Conservation (phyloP, 2,888 invertebrate genomes). For the Sinotaia quadrata region DNA sequence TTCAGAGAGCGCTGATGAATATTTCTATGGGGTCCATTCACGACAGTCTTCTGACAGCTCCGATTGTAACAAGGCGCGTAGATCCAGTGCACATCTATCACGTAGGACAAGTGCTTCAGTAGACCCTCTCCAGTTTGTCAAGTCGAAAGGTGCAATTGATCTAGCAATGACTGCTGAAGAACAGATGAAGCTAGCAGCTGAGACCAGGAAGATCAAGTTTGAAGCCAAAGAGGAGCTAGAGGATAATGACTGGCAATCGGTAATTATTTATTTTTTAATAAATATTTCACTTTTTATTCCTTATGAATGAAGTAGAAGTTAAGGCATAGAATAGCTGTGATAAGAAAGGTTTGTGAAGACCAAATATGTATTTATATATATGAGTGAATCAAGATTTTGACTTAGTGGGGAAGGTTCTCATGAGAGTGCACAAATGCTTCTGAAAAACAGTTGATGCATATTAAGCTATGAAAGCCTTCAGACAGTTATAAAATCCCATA, state of each 20-base stretch:
- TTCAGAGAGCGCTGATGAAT: constrained; percentile 61
- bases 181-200: constrained; percentile 60
- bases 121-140: constrained; percentile 70
- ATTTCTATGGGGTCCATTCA: constrained; percentile 54
- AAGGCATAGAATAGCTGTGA: too few species aligned
- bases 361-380: too few species aligned
- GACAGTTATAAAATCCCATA: too few species aligned
- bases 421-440: too few species aligned
- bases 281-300: not conserved
- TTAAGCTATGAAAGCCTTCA: too few species aligned
- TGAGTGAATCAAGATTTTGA: too few species aligned
- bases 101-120: constrained; percentile 44
- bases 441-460: too few species aligned
- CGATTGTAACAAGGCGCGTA: constrained; percentile 47
- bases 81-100: constrained; percentile 30
- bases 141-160: constrained; percentile 50
- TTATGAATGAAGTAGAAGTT: too few species aligned
- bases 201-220: constrained; percentile 36
- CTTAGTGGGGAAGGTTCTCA: too few species aligned
- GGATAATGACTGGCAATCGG: constrained; percentile 62
- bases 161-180: constrained; percentile 64
- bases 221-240: constrained; percentile 49
- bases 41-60: constrained; percentile 61
- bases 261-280: too few species aligned
- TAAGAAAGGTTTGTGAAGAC: too few species aligned